These are phyloP conservation scores for Hexactinellida sp. DNA, from an alignment of 37 sponge, comb jelly and placozoan genomes.

Conservation along the genomic window DNA sequence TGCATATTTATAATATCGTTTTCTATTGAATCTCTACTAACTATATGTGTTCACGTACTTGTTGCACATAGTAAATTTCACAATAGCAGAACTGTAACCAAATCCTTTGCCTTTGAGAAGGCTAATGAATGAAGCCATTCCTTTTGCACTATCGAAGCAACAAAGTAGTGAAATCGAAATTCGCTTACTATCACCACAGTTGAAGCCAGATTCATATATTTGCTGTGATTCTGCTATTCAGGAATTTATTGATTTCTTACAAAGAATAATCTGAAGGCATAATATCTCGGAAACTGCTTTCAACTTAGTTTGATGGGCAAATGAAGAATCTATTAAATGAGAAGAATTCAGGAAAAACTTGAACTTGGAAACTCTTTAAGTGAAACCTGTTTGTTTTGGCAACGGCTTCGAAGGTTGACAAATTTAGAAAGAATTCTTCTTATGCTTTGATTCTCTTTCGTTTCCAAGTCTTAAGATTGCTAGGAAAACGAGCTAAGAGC, in stretches of 20 bases:
- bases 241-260: neutral
- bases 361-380: neutral
- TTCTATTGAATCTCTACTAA: conserved; percentile 17
- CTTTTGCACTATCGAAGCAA: neutral
- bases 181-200: neutral
- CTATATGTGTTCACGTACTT: neutral
- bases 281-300: neutral
- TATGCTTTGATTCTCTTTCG: conserved; percentile 10
- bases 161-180: conserved; percentile 16
- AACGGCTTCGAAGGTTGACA: conserved; percentile 7
- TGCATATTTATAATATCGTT: neutral
- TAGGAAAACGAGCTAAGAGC: neutral
- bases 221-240: neutral
- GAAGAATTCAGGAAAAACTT: neutral
- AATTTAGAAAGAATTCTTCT: neutral
- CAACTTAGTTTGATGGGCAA: neutral
- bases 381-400: neutral
- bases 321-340: neutral
- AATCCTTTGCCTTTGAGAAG: neutral
- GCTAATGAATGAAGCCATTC: neutral
- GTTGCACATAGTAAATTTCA: conserved; percentile 2
- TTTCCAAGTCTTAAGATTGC: neutral
- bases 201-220: neutral
- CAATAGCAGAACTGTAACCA: neutral
- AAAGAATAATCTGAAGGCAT: no score